Conservation (phyloP, 2,113 vertebrate genomes). For the Vidua macroura region DNA sequence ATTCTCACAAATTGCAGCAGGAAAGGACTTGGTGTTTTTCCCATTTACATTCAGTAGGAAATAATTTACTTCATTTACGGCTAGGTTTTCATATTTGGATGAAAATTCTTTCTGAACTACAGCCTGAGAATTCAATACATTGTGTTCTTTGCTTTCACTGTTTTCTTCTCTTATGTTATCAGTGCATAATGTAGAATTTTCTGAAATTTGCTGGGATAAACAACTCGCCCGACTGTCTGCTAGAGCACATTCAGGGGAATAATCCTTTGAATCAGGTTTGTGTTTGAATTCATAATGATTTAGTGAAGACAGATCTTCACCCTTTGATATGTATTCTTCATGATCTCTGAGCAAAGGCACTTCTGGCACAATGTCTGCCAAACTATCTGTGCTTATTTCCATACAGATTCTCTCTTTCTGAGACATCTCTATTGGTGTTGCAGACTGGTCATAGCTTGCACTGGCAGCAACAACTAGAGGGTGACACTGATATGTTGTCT, state of each 20-base stretch:
- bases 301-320: neutral
- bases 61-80: slow-evolving; percentile 26
- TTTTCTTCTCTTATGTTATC: slow-evolving; percentile 1
- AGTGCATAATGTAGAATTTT: neutral
- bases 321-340: neutral
- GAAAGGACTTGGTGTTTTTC: neutral
- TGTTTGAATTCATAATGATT: slow-evolving; percentile 17
- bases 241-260: neutral
- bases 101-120: slow-evolving; percentile 40
- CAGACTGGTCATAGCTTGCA: slow-evolving; percentile 27
- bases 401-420: slow-evolving; percentile 53
- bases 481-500: neutral
- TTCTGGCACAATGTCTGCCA: slow-evolving; percentile 68
- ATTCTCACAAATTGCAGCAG: neutral
- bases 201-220: neutral
- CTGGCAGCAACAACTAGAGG: neutral
- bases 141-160: neutral
- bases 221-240: neutral
- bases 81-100: neutral
- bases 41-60: slow-evolving; percentile 25
- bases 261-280: neutral
- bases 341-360: slow-evolving; percentile 36
- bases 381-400: slow-evolving; percentile 69
- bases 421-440: slow-evolving; percentile 4
- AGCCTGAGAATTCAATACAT: slow-evolving; percentile 11